phyloP scores from a whole-genome alignment of 2,797 vertebrate species.

The Streptopelia turtur region DNA sequence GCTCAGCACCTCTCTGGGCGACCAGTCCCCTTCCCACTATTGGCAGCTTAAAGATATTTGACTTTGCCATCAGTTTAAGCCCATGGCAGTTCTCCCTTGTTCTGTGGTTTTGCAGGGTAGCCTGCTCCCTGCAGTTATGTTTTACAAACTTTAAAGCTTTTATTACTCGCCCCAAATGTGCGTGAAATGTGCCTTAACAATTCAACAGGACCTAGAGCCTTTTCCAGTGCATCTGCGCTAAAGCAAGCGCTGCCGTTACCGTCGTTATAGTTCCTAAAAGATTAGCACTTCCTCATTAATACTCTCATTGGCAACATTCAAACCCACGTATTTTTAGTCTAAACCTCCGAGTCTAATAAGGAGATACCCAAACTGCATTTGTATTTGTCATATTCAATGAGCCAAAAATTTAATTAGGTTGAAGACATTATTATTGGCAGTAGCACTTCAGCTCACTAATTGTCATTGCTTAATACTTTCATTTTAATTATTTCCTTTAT shows the following conservation, averaged over 20 bases:
- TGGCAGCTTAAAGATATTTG: not conserved
- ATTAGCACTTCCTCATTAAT: conserved; percentile 35
- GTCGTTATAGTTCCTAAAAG: not conserved
- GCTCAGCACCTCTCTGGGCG: not conserved
- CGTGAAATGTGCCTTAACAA: not conserved
- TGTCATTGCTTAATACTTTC: conserved; percentile 31
- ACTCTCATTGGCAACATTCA: not conserved
- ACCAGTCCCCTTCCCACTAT: not conserved
- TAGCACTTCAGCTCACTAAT: conserved; percentile 35
- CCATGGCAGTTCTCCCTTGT: not conserved
- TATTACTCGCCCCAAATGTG: not conserved
- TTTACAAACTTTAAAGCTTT: not conserved
- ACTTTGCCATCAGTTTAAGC: not conserved
- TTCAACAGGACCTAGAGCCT: not conserved
- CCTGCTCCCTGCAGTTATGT: not conserved
- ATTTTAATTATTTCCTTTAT: conserved; percentile 45
- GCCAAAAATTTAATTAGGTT: conserved; percentile 68
- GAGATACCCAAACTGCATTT: conserved; percentile 34
- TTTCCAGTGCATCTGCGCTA: not conserved
- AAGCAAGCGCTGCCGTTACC: not conserved
- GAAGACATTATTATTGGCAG: conserved; percentile 50
- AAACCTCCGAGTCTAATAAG: conserved; percentile 7
- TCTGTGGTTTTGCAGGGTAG: not conserved
- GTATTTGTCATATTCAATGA: conserved; percentile 68
- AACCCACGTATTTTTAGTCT: not conserved